Base-by-base conservation (phyloP, 2,888 invertebrate genomes). In the Cerceris rybyensis region DNA sequence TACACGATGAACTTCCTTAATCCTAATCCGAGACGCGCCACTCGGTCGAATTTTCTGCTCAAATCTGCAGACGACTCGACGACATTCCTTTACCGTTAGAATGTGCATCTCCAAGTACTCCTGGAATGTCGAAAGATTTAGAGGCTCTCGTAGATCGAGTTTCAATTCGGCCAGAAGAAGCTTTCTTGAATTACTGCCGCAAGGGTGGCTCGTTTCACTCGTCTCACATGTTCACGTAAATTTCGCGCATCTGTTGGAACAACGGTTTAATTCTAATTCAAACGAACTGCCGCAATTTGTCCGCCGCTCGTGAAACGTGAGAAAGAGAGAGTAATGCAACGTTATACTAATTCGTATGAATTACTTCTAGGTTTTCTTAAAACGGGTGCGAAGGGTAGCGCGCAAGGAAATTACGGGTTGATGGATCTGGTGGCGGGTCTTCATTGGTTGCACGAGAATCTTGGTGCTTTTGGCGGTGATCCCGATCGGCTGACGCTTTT, bases 381-480 rank as follows among this genome's bases (percentile, higher is more conserved):
- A 94, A 97, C 98, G 87, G 97, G 97, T 89, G 95, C 97, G 91
- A 96, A 96, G 93, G 96, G 96, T 88, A 97, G 96, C 91, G 96
- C 97, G 83, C 97, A 97, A 93, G 97, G 97, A 90, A 98, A 98
- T 93, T 98, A 97, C 91, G 98, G 97, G 74, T 94, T 98, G 88
- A 97, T 97, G 97, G 98, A 98, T 93, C 94, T 98, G 82, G 97
- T 98, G 78, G 98, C 98, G 28, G 99, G 98, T 14, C 94, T 99
- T 69, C 98, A 98, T 92, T 99, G 99, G 99, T 94, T 99, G 71
- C 95, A 97, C 88, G 98, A 98, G 92, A 99, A 99, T 93, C 94
- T 99, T 75, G 97, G 96, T 4, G 96, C 97, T 1, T 99, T 99
- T 92, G 98, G 98, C 28, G 99, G 99, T 16, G 98, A 99, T 93